These are phyloP conservation scores for Jaculus jaculus DNA, from an alignment of 2,113 vertebrate genomes.

Conservation along the genomic window DNA sequence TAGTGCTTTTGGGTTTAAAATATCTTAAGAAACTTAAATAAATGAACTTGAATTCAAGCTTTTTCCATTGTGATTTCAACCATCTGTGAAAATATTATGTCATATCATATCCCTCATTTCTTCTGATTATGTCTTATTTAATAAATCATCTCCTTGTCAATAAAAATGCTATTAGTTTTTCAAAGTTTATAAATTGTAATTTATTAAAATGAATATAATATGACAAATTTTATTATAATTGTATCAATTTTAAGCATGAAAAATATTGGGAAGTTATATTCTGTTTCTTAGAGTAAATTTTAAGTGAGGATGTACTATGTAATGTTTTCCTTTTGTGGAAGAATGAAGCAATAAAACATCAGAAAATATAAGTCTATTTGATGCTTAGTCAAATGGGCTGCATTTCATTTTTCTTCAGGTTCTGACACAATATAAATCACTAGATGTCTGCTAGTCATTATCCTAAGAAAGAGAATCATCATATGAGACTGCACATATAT, in stretches of 20 bases:
- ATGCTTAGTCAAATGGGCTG: not conserved
- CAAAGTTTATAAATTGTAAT: constrained; percentile 34
- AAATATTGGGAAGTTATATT: not conserved
- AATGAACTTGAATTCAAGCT: constrained; percentile 72
- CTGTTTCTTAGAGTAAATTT: not conserved
- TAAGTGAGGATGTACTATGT: not conserved
- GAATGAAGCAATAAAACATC: not conserved
- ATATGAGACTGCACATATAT: not conserved
- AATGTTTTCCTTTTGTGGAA: constrained; percentile 10
- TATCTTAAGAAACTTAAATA: constrained; percentile 68
- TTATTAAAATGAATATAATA: constrained; percentile 43
- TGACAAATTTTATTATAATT: constrained; percentile 49
- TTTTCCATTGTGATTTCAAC: constrained; percentile 78
- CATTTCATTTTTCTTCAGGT: constrained; percentile 14
- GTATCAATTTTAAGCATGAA: constrained; percentile 17
- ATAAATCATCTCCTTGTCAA: constrained; percentile 70
- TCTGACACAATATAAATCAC: not conserved
- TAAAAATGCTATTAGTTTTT: constrained; percentile 35
- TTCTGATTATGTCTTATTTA: constrained; percentile 80
- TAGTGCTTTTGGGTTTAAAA: constrained; percentile 71
- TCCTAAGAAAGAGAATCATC: not conserved
- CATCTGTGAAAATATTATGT: constrained; percentile 77
- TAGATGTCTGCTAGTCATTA: not conserved
- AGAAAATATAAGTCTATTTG: constrained; percentile 2
- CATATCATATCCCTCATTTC: constrained; percentile 75